Percentiles rank a stretch among this genome's conserved stretches.
These are phyloP conservation scores for Sinelater perroti DNA, from an alignment of 2,888 invertebrate genomes.

Conservation along the genomic window DNA sequence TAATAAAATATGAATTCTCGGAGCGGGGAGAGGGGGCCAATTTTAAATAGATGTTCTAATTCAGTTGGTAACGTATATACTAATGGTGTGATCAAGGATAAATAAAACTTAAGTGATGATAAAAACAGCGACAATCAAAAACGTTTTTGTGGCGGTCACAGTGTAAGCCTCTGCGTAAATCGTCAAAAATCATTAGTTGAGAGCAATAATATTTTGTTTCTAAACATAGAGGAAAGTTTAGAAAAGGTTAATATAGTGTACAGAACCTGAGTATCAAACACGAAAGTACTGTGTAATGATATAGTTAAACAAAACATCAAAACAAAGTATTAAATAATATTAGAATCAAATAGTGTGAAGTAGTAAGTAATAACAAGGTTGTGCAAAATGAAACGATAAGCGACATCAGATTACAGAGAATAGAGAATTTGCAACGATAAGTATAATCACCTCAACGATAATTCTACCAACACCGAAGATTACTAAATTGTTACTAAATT, in stretches of 20 bases:
- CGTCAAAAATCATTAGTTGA: conserved; percentile 47
- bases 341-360: conserved; percentile 17
- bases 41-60: conserved; percentile 40
- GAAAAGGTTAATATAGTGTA: conserved; percentile 27
- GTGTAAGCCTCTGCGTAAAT: conserved; percentile 54
- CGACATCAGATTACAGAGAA: conserved; percentile 30
- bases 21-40: conserved; percentile 54
- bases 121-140: conserved; percentile 49
- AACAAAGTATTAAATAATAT: conserved; percentile 22
- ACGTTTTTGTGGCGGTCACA: conserved; percentile 58
- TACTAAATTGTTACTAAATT: too few relatives aligned
- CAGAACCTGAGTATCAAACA: conserved; percentile 21
- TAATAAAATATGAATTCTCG: conserved; percentile 63
- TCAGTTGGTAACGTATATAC: conserved; percentile 43
- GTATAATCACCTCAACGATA: too few relatives aligned
- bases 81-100: conserved; percentile 52
- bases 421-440: too few relatives aligned
- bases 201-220: conserved; percentile 41
- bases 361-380: conserved; percentile 20
- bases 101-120: conserved; percentile 53
- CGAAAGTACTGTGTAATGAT: conserved; percentile 28
- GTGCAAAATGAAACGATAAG: conserved; percentile 24
- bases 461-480: too few relatives aligned
- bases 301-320: conserved; percentile 25
- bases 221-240: conserved; percentile 31